Base-by-base conservation (phyloP, 1,140 invertebrate genomes). In the Scaptomyza montana region DNA sequence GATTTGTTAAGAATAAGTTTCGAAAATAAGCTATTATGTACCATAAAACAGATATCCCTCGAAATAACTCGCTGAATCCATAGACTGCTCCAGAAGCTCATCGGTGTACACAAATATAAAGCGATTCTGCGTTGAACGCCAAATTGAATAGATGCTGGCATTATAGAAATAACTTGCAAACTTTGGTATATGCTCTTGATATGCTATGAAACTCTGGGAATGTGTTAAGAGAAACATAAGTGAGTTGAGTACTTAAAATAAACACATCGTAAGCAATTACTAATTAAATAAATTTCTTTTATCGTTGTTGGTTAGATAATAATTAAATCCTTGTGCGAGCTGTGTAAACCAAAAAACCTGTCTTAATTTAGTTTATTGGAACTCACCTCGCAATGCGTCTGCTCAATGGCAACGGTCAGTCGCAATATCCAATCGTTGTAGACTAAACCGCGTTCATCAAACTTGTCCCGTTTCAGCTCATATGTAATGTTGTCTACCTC, bases 101-200 rank as follows among this genome's bases (percentile, higher is more conserved):
- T 85, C 68, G 5, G 70, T 74, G 43, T 79, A 90, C 1, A 60
- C 80, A 60, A 91, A 91, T 36, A 91, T 68, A 60, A 91, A 91
- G 10, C 54, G 64, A 57, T 84, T 81, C 39, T 64, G 55, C 7
- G 47, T 62, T 2, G 90, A 91, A 28, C 90, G 72, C 90, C 90
- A 91, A 72, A 77, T 72, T 2, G 90, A 77, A 49, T 78, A 85
- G 3, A 65, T 76, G 61, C 90, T 91, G 45, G 90, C 80, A 25
- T 77, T 67, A 60, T 85, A 77, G 62, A 90, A 91, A n/a, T 47
- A 50, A 5, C 45, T 13, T 0, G 80, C 64, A 71, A 91, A 91
- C 9, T 64, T 21, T 3, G 68, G 64, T 47, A 91, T 91, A 10
- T 91, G 57, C 10, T 91, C 75, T 50, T 91, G 82, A 55, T 91